Evolutionary conservation across 35 echinoderm and acorn worm genomes (phyloP), one percentile per base, ranked within the genome.

Genomic region (Holothuria glaberrima): DNA sequence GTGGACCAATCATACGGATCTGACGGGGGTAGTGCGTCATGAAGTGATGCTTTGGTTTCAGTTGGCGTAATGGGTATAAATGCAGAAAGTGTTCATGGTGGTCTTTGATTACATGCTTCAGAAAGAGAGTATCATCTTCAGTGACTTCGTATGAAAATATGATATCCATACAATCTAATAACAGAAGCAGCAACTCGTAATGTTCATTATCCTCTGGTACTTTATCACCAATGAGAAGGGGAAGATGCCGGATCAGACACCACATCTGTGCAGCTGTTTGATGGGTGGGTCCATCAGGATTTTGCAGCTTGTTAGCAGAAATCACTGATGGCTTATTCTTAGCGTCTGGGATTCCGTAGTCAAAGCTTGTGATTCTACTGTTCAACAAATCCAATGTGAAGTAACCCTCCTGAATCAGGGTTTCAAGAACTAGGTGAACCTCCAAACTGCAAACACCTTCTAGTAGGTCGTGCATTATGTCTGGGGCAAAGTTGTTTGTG

Each of bases 391-490:
- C 80, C 25, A 86, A 26, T 57, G 56, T 57, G 60, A 86, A 73
- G 30, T 20, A 34, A 18, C 48, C 29, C 9, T 65, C 63, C 17
- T 44, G 20, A 18, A 91, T 48, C 3, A 84, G 36, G 33, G 58
- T 20, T 20, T 7, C 69, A 34, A 86, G 34, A 12, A 86, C 80
- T 25, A 86, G 80, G 19, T 86, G 63, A 13, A 71, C 3, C 73
- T 91, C 90, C 45, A 82, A 82, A 30, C 34, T 21, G 46, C 90
- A 91, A 33, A 91, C 38, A 19, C 81, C 80, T 82, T 91, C 90
- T 45, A 91, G 50, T 2, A 91, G 16, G 35, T 91, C 90, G 33
- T 91, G 90, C 90, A 84, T 91, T 29, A 91, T 38, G 20, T 86
- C 77, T 21, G 64, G 90, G 28, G 90, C 48, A 73, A 35, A 59